These are phyloP conservation scores for Aphis gossypii DNA, from an alignment of 1,140 invertebrate genomes.

Conservation along the genomic window DNA sequence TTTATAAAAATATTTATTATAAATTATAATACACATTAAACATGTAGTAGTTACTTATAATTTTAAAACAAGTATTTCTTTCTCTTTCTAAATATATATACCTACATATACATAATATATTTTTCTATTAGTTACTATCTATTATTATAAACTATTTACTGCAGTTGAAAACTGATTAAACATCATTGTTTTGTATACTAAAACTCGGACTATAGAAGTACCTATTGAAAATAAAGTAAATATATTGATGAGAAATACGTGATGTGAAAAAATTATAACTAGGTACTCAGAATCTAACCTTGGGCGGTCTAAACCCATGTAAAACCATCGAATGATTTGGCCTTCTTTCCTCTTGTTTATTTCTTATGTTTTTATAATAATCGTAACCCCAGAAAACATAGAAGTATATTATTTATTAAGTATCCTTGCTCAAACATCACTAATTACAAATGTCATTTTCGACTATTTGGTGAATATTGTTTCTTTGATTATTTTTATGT, in stretches of 20 bases:
- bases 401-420: neutral
- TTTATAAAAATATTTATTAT: neutral
- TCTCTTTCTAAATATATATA: too few relatives aligned
- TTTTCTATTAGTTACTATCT: neutral
- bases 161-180: neutral
- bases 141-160: neutral
- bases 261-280: conserved; percentile 15
- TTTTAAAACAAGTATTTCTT: neutral
- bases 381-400: neutral
- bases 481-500: too few relatives aligned
- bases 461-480: neutral
- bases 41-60: neutral
- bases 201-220: neutral
- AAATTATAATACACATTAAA: neutral
- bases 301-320: neutral
- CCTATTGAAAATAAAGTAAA: neutral
- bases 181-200: neutral
- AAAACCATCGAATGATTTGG: neutral
- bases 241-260: neutral
- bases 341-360: neutral
- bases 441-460: neutral
- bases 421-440: neutral
- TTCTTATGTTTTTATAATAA: neutral
- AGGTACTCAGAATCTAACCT: neutral
- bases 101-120: too few relatives aligned